Conservation (phyloP, 2,888 invertebrate species). For the Crocallis elinguaria region DNA sequence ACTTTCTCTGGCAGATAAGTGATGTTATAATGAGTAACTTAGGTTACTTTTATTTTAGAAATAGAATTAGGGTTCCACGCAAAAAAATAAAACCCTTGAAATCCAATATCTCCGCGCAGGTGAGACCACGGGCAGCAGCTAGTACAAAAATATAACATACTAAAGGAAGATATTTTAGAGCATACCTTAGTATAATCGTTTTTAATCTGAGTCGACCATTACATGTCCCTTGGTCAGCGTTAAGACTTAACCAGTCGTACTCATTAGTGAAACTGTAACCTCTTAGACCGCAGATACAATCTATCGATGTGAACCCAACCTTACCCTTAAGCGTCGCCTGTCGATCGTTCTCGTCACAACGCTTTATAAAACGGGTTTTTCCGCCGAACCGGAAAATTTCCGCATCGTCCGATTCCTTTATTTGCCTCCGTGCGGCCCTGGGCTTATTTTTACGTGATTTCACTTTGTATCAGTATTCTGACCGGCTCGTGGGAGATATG, state of each 20-base stretch:
- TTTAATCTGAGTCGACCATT: background rate
- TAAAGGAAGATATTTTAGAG: too few relatives aligned
- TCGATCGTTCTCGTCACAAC: conserved; percentile 10
- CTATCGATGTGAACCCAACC: conserved; percentile 1
- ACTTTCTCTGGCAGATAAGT: too few relatives aligned
- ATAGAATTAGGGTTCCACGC: too few relatives aligned
- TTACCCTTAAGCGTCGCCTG: conserved; percentile 5
- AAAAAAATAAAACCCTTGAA: too few relatives aligned
- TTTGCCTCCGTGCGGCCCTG: conserved; percentile 5
- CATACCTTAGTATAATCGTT: background rate
- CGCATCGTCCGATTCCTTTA: conserved; percentile 16
- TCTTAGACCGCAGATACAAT: conserved; percentile 3
- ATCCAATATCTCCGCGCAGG: too few relatives aligned
- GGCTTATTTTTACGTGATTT: conserved; percentile 28
- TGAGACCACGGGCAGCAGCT: too few relatives aligned
- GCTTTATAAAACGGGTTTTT: conserved; percentile 18
- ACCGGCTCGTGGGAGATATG: background rate
- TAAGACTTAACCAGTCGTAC: background rate
- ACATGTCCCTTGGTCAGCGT: background rate
- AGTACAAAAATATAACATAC: too few relatives aligned
- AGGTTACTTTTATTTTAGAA: too few relatives aligned
- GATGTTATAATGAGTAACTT: too few relatives aligned
- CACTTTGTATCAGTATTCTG: conserved; percentile 28
- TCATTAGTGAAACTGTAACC: background rate
- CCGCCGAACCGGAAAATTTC: conserved; percentile 16